Conservation (phyloP, 2,888 invertebrate species). For the Colostygia pectinataria region DNA sequence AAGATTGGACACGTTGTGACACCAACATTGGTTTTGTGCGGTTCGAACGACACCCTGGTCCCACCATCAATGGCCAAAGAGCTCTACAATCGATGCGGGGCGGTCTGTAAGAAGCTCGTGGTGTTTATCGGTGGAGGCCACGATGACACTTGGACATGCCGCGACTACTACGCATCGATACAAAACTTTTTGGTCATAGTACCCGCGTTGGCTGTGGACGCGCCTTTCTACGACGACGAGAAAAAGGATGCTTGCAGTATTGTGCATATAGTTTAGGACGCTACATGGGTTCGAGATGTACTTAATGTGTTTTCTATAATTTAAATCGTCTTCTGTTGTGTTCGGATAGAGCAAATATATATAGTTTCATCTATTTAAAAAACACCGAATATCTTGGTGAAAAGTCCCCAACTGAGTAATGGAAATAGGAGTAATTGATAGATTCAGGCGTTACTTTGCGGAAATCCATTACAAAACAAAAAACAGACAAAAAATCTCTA, state of each 20-base stretch:
- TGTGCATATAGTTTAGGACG: conserved; percentile 60
- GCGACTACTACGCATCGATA: conserved; percentile 87
- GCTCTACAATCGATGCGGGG: conserved; percentile 89
- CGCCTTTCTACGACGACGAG: conserved; percentile 55
- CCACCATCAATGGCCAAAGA: conserved; percentile 95
- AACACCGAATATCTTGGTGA: no score
- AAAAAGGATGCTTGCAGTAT: conserved; percentile 45
- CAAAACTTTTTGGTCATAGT: conserved; percentile 76
- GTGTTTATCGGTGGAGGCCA: conserved; percentile 93
- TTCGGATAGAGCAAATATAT: neutral
- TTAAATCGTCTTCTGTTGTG: neutral
- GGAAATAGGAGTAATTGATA: no score
- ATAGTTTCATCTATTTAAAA: no score
- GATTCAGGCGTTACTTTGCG: no score
- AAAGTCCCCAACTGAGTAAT: no score
- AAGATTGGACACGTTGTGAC: conserved; percentile 89
- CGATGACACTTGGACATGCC: conserved; percentile 96
- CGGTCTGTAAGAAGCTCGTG: conserved; percentile 89
- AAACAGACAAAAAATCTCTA: no score
- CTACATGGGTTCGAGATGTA: neutral
- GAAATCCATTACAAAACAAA: no score
- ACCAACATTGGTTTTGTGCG: conserved; percentile 94
- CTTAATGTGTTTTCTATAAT: neutral
- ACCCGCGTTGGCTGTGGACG: conserved; percentile 57
- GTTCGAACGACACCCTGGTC: conserved; percentile 92